Base-by-base conservation (phyloP, 2,888 invertebrate genomes). In the Thecocarcelia acutangulata region DNA sequence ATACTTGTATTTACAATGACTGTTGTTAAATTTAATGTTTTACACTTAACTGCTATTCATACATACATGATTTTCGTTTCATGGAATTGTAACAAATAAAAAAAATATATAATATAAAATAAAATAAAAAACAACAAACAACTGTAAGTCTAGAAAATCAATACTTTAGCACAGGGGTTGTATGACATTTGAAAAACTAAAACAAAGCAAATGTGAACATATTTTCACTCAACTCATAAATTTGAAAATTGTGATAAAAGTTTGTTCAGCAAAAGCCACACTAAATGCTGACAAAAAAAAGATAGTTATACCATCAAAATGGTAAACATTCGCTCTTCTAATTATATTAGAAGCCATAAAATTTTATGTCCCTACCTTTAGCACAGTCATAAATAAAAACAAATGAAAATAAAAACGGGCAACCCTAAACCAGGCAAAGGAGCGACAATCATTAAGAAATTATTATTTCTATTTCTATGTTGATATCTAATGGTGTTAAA, bases 331-430 rank as follows among this genome's bases (percentile, higher is more conserved):
- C 24, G 21, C 40, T 13, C 42, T 15, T 33, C 6, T 52, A 24
- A 19, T 42, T 33, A n/a, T 40, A 40, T 28, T 4, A 70, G 48
- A 48, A 56, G 54, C 40, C 54, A 40, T 77, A 77, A 77, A 61
- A 48, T 61, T 68, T 63, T 63, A 63, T 24, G 6, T 24, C n/a
- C 19, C 19, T 56, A 54, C 59, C 69, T 76, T 61, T 46, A 37
- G 21, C 63, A 33, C 40, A 40, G 54, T 48, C 54, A 56, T 69
- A 76, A 61, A 69, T 76, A 61, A 68, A 54, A 13, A 11, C n/a
- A n/a, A 40, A 13, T 56, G 6, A 73, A 54, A 33, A 33, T 21
- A 11, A 56, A 11, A 73, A 54, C 8, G 24, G 15, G 17, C 52
- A 37, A 44, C n/a, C 13, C 13, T 56, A 33, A 24, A 46, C n/a